phyloP scores from a whole-genome alignment of 2,888 invertebrate species.

The Acleris laterana region DNA sequence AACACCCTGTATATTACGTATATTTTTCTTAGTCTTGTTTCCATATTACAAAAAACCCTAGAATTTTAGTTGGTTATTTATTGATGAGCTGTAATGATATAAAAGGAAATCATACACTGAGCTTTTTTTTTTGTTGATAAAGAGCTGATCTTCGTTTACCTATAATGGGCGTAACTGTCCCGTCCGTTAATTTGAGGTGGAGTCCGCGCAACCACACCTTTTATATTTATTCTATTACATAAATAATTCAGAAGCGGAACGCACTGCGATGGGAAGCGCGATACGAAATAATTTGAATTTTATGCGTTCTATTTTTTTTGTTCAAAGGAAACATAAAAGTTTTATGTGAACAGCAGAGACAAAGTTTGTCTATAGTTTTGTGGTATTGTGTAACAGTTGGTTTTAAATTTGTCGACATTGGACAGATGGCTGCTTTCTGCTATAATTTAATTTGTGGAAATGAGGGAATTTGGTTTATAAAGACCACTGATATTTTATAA shows the following conservation, averaged over 20 bases:
- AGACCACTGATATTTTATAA: no score
- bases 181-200: slow-evolving; percentile 59
- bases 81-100: no score
- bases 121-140: no score
- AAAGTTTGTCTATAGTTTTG: slow-evolving; percentile 55
- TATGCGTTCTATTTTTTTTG: slow-evolving; percentile 60
- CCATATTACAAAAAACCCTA: no score
- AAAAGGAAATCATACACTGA: no score
- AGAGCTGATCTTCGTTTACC: neutral
- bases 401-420: slow-evolving; percentile 50
- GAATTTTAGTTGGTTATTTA: no score
- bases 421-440: slow-evolving; percentile 63
- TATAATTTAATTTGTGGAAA: slow-evolving; percentile 13
- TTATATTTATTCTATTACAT: slow-evolving; percentile 65
- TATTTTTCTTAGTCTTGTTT: no score
- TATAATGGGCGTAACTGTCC: slow-evolving; percentile 60
- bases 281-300: slow-evolving; percentile 74
- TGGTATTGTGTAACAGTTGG: slow-evolving; percentile 57
- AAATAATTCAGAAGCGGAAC: slow-evolving; percentile 75
- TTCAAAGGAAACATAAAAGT: slow-evolving; percentile 62
- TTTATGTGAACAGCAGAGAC: slow-evolving; percentile 55
- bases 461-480: neutral
- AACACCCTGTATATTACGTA: no score
- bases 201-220: slow-evolving; percentile 72
- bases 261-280: slow-evolving; percentile 66